These are phyloP conservation scores for Drosophila mayaguana DNA, from an alignment of 2,888 invertebrate species.

Conservation along the genomic window DNA sequence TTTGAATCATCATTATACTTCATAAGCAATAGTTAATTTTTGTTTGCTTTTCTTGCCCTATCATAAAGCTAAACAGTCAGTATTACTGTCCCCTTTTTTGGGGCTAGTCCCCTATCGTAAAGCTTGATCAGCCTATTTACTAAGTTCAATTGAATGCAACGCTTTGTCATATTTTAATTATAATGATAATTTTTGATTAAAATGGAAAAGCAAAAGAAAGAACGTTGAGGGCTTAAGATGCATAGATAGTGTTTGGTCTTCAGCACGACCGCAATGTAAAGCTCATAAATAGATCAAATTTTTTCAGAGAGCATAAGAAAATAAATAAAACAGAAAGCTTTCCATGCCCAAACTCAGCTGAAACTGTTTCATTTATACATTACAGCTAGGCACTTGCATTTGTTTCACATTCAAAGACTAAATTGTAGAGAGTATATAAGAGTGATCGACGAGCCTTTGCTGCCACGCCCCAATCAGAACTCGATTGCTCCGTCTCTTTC, in stretches of 20 bases:
- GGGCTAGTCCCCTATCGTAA: neutral
- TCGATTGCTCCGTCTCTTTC: neutral
- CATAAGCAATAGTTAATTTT: no score
- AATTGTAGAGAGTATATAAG: neutral
- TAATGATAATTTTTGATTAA: neutral
- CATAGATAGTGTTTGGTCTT: no score
- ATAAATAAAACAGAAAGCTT: neutral
- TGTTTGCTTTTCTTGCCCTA: neutral
- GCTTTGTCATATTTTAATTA: neutral
- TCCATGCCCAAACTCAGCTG: neutral
- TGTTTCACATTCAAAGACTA: neutral
- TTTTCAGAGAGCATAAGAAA: neutral
- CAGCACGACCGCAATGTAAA: no score
- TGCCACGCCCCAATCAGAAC: slow-evolving; percentile 6
- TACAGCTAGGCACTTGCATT: neutral
- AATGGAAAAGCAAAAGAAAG: neutral
- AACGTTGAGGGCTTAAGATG: no score
- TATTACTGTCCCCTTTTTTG: neutral
- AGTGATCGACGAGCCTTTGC: slow-evolving; percentile 12
- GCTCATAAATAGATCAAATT: neutral
- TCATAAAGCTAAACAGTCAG: neutral
- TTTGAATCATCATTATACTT: no score
- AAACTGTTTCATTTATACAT: neutral
- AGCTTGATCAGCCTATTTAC: neutral
- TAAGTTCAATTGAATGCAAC: neutral